These are phyloP conservation scores for Saccopteryx leptura DNA, from an alignment of 2,113 vertebrate species.

Conservation along the genomic window DNA sequence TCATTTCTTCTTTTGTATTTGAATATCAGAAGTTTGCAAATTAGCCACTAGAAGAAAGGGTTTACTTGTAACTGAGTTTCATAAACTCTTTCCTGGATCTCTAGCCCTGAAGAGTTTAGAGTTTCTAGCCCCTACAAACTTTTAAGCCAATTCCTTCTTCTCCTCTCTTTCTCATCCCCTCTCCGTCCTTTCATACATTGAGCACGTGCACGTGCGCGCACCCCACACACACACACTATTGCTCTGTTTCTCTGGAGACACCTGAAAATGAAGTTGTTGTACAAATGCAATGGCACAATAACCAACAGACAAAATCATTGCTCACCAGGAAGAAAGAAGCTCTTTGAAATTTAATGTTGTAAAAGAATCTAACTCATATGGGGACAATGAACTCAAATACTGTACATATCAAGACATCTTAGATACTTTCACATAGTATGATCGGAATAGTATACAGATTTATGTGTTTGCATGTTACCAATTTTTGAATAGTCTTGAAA, in stretches of 20 bases:
- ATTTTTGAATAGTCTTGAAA: background rate
- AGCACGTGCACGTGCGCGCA: too few species aligned
- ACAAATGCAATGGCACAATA: background rate
- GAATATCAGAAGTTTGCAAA: background rate
- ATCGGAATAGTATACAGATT: background rate
- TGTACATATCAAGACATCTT: background rate
- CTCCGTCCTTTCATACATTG: too few species aligned
- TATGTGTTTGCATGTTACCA: background rate
- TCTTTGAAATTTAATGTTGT: background rate
- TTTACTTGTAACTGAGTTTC: background rate
- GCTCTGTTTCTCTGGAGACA: background rate
- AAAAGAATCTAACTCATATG: background rate
- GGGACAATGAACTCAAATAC: background rate
- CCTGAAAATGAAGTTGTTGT: background rate
- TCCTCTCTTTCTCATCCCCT: background rate
- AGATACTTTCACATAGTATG: background rate
- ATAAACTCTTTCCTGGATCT: background rate
- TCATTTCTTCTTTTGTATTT: background rate
- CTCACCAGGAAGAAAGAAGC: background rate
- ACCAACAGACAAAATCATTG: background rate
- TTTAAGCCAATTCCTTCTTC: background rate
- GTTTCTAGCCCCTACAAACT: background rate
- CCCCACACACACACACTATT: background rate
- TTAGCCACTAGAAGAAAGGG: background rate
- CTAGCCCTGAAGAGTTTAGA: background rate